Conservation (phyloP, 2,797 vertebrate species). For the Epinephelus malabaricus region DNA sequence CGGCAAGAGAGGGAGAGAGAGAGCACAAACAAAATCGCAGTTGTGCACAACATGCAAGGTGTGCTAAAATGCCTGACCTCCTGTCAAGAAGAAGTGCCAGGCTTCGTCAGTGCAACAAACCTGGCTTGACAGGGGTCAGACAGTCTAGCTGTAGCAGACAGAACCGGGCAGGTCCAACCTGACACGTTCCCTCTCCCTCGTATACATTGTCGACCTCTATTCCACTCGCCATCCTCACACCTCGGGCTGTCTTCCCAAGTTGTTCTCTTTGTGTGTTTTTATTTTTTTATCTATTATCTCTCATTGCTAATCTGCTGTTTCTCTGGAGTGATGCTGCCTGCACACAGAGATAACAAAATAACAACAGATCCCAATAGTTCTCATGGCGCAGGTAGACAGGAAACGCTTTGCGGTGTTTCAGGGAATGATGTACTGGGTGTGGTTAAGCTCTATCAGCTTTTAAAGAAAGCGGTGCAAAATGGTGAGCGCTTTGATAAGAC, state of each 20-base stretch:
- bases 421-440: conserved; percentile 22
- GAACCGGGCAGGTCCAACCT: conserved; percentile 59
- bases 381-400: conserved; percentile 10
- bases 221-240: conserved; percentile 58
- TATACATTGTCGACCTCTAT: conserved; percentile 64
- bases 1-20: conserved; percentile 16
- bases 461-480: conserved; percentile 38
- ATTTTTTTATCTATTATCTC: conserved; percentile 36
- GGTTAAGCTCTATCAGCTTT: conserved; percentile 33
- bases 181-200: conserved; percentile 40
- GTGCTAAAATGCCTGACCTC: conserved; percentile 76
- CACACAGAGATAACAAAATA: conserved; percentile 45
- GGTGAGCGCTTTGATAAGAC: conserved; percentile 54
- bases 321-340: conserved; percentile 29
- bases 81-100: conserved; percentile 70
- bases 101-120: conserved; percentile 69
- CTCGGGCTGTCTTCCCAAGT: conserved; percentile 40
- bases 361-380: conserved; percentile 24
- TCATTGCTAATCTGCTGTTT: conserved; percentile 42
- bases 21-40: conserved; percentile 45
- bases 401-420: conserved; percentile 25
- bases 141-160: conserved; percentile 59
- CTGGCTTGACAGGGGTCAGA: conserved; percentile 78
- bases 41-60: conserved; percentile 75
- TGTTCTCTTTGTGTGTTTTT: conserved; percentile 33